Percentiles rank a stretch among this genome's conserved stretches.
phyloP scores from a whole-genome alignment of 1,140 invertebrate species.

The Scaptomyza montana region DNA sequence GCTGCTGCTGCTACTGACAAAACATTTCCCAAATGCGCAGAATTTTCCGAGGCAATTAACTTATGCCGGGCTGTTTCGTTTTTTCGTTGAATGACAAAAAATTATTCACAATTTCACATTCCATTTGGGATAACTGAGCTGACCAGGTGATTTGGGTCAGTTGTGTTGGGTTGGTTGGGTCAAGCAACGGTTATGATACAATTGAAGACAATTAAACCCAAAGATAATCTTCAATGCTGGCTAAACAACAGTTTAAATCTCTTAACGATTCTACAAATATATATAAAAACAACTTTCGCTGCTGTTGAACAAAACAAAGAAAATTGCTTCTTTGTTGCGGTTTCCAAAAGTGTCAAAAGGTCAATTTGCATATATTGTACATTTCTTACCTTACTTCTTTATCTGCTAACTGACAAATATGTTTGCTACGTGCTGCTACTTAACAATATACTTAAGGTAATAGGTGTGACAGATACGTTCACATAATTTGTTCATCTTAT shows the following conservation, averaged over 20 bases:
- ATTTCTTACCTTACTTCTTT: slow-evolving; percentile 21
- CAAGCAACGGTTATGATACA: slow-evolving; percentile 79
- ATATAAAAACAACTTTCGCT: slow-evolving; percentile 37
- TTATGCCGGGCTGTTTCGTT: slow-evolving; percentile 31
- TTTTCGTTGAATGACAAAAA: slow-evolving; percentile 50
- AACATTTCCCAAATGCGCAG: slow-evolving; percentile 77
- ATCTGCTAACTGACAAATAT: slow-evolving; percentile 58
- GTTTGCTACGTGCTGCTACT: slow-evolving; percentile 48
- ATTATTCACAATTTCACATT: slow-evolving; percentile 36
- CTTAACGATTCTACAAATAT: slow-evolving; percentile 14
- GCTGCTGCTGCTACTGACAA: slow-evolving; percentile 35
- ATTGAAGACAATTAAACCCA: slow-evolving; percentile 74
- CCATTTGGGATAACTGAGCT: slow-evolving; percentile 37
- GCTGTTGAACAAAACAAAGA: slow-evolving; percentile 27
- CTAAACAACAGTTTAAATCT: slow-evolving; percentile 35
- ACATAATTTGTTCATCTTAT: slow-evolving; percentile 38
- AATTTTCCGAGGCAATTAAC: slow-evolving; percentile 73
- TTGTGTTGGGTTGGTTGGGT: slow-evolving; percentile 71
- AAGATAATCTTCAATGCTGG: slow-evolving; percentile 7
- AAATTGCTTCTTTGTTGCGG: slow-evolving; percentile 4
- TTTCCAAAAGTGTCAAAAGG: slow-evolving; percentile 4
- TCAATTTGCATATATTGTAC: slow-evolving; percentile 41
- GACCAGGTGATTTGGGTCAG: slow-evolving; percentile 71
- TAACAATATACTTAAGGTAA: slow-evolving; percentile 6
- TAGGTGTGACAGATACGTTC: slow-evolving; percentile 20